These are phyloP conservation scores for Eclectus roratus DNA, from an alignment of 2,113 vertebrate species.

Conservation along the genomic window DNA sequence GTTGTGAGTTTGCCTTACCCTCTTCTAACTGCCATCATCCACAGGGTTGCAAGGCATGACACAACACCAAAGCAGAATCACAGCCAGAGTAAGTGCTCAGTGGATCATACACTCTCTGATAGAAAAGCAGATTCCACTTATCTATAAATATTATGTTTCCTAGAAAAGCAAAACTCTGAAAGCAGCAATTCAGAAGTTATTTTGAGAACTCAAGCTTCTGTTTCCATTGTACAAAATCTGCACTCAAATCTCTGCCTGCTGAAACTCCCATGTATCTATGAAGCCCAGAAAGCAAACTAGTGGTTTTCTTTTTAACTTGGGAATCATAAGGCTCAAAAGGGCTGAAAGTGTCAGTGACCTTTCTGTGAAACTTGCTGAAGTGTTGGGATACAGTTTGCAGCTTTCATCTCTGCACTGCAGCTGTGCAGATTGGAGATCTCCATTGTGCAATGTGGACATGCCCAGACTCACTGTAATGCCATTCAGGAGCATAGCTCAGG, in stretches of 20 bases:
- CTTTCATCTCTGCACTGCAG: background rate
- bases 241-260: background rate
- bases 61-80: background rate
- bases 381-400: background rate
- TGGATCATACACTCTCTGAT: background rate
- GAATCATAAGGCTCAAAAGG: background rate
- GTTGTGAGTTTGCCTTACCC: background rate
- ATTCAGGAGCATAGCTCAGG: background rate
- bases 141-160: background rate
- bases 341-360: background rate
- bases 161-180: background rate
- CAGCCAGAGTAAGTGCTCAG: background rate
- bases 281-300: background rate
- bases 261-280: background rate
- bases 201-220: background rate
- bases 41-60: background rate
- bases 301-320: background rate
- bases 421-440: background rate
- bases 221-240: background rate
- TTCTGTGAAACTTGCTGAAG: background rate
- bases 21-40: background rate
- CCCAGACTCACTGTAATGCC: background rate
- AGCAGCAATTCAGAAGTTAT: background rate
- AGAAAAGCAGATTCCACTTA: background rate
- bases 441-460: fast-evolving